Conservation (phyloP, 2,797 vertebrate genomes). For the Naso thynnoides region DNA sequence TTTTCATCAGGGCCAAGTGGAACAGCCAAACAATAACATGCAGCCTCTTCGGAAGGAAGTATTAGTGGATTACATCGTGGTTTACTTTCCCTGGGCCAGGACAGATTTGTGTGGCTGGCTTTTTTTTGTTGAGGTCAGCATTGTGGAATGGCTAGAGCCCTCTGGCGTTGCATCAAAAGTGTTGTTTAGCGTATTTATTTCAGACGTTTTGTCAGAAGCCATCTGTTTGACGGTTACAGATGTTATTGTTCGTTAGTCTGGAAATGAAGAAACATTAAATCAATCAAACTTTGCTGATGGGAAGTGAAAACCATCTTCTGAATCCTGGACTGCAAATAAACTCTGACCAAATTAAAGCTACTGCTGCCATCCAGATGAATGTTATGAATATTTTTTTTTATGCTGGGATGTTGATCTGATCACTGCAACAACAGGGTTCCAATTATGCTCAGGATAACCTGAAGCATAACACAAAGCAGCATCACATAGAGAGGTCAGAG, state of each 20-base stretch:
- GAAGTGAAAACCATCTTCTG: slow-evolving; percentile 34
- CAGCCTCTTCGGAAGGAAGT: slow-evolving; percentile 57
- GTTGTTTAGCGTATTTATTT: slow-evolving; percentile 11
- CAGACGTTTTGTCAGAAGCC: slow-evolving; percentile 34
- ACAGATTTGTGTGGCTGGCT: slow-evolving; percentile 45
- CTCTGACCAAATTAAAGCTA: slow-evolving; percentile 4
- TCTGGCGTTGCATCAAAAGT: slow-evolving; percentile 15
- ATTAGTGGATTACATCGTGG: slow-evolving; percentile 65
- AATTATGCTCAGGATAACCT: slow-evolving; percentile 33
- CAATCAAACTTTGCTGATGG: slow-evolving; percentile 15
- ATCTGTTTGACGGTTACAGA: slow-evolving; percentile 38
- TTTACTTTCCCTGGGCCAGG: slow-evolving; percentile 68
- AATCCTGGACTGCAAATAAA: slow-evolving; percentile 37
- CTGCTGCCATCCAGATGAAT: slow-evolving; percentile 11
- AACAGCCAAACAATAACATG: slow-evolving; percentile 66
- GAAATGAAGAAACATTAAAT: slow-evolving; percentile 33
- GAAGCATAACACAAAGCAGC: slow-evolving; percentile 28
- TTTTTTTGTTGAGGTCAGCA: slow-evolving; percentile 48
- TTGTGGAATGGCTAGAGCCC: slow-evolving; percentile 27
- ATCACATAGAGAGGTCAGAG: slow-evolving; percentile 31
- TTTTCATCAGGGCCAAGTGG: slow-evolving; percentile 63
- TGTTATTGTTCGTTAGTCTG: slow-evolving; percentile 40
- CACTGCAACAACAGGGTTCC: slow-evolving; percentile 65
- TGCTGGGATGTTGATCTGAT: slow-evolving; percentile 52
- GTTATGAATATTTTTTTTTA: slow-evolving; percentile 12